phyloP scores from a whole-genome alignment of 2,113 vertebrate species.

The Protomyctophum bolini region DNA sequence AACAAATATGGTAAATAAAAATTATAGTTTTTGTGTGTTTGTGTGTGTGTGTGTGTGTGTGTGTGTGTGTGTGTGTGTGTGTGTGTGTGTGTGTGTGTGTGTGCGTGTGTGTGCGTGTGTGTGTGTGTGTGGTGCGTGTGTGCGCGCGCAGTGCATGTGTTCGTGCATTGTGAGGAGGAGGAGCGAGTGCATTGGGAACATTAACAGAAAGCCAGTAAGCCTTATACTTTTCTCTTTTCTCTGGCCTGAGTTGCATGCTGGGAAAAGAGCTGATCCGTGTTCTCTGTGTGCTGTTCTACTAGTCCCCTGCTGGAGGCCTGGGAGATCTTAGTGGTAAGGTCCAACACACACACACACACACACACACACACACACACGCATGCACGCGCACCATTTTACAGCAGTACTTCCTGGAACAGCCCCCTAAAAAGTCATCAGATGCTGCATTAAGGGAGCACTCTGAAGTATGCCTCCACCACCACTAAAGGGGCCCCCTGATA shows the following conservation, averaged over 20 bases:
- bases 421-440: slow-evolving; percentile 78
- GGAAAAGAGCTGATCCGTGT: slow-evolving; percentile 56
- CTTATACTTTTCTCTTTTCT: too few relatives aligned
- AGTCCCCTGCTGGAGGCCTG: slow-evolving; percentile 49
- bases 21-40: too few relatives aligned
- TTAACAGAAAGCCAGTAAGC: slow-evolving; percentile 33
- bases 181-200: too few relatives aligned
- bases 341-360: slow-evolving; percentile 16
- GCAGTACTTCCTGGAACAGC: slow-evolving; percentile 77
- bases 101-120: too few relatives aligned
- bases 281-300: slow-evolving; percentile 61
- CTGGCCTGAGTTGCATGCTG: slow-evolving; percentile 64
- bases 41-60: too few relatives aligned
- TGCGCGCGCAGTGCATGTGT: too few relatives aligned
- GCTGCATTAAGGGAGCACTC: slow-evolving; percentile 80
- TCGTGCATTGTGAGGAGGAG: too few relatives aligned
- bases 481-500: slow-evolving; percentile 78
- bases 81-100: too few relatives aligned
- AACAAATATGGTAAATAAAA: too few relatives aligned
- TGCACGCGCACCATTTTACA: slow-evolving; percentile 71
- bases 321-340: slow-evolving; percentile 74
- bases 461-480: slow-evolving; percentile 75
- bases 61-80: too few relatives aligned
- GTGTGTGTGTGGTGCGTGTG: too few relatives aligned
- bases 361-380: too few relatives aligned